phyloP scores from a whole-genome alignment of 2,797 vertebrate genomes.

The Lophotriccus pileatus region DNA sequence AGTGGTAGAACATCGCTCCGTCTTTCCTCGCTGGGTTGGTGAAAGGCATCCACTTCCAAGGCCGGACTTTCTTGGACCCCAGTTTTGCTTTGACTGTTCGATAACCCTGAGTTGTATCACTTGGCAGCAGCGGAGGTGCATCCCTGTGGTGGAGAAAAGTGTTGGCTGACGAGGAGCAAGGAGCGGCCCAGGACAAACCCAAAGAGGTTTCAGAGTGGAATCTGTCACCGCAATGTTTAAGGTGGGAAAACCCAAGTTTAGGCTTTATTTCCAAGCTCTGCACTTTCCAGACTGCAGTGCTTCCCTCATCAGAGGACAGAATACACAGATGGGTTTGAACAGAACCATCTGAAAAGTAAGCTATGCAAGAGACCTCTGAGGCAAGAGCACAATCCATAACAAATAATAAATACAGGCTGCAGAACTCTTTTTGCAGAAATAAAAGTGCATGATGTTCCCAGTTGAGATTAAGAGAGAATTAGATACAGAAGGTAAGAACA shows the following conservation, averaged over 20 bases:
- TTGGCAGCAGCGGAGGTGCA: slow-evolving; percentile 93
- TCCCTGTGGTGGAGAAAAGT: slow-evolving; percentile 77
- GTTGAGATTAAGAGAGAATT: background rate
- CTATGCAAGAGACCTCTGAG: background rate
- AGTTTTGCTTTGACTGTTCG: slow-evolving; percentile 97
- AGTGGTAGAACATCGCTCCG: slow-evolving; percentile 97
- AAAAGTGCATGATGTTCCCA: background rate
- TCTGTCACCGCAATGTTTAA: background rate
- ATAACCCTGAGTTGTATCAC: slow-evolving; percentile 97
- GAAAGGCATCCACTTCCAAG: slow-evolving; percentile 99
- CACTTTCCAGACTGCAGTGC: background rate
- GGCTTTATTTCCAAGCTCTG: background rate
- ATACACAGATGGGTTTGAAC: background rate
- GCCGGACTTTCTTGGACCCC: slow-evolving; percentile 96
- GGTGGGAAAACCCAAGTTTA: background rate
- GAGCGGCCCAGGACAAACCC: background rate
- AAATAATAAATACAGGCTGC: background rate
- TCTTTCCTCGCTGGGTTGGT: slow-evolving; percentile 96
- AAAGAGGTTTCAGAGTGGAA: background rate
- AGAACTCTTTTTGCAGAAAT: background rate
- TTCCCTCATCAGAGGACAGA: background rate
- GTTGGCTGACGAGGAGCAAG: background rate
- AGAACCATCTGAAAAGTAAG: background rate
- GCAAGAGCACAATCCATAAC: background rate
- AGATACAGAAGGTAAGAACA: background rate